Conservation (phyloP, 2,888 invertebrate genomes). For the Xestia sexstrigata region DNA sequence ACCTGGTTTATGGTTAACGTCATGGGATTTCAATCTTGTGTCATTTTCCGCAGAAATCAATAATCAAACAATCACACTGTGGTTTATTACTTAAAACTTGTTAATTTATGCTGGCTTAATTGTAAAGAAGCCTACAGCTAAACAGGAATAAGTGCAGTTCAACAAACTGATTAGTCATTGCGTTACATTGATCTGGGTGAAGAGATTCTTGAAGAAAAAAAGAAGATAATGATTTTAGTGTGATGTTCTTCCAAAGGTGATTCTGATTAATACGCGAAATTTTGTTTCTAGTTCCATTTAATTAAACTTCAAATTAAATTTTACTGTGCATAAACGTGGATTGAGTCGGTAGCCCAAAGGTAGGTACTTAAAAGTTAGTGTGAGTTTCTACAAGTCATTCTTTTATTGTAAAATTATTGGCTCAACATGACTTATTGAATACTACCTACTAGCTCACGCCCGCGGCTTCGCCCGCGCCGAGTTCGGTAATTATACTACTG, state of each 20-base stretch:
- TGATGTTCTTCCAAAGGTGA: conserved; percentile 45
- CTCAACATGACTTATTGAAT: background rate
- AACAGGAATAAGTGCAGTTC: background rate
- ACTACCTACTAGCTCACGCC: too few species aligned
- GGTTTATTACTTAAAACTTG: background rate
- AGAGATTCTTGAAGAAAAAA: background rate
- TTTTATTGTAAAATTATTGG: background rate
- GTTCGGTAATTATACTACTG: too few species aligned
- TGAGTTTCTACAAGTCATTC: background rate
- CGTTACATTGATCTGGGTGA: background rate
- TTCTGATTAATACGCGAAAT: background rate
- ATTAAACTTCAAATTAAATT: background rate
- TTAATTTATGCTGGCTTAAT: background rate
- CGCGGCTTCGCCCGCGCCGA: too few species aligned
- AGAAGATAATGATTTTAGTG: conserved; percentile 1
- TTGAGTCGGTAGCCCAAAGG: too few species aligned
- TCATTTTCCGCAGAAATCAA: conserved; percentile 23
- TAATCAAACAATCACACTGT: conserved; percentile 9
- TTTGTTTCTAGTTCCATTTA: background rate
- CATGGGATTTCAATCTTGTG: conserved; percentile 5
- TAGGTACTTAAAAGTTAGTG: background rate
- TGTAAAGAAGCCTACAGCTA: background rate
- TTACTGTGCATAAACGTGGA: too few species aligned
- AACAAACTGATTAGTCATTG: background rate
- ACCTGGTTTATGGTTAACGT: background rate